Base-by-base conservation (phyloP, 2,888 invertebrate species). In the Ichneumoninae sp. region DNA sequence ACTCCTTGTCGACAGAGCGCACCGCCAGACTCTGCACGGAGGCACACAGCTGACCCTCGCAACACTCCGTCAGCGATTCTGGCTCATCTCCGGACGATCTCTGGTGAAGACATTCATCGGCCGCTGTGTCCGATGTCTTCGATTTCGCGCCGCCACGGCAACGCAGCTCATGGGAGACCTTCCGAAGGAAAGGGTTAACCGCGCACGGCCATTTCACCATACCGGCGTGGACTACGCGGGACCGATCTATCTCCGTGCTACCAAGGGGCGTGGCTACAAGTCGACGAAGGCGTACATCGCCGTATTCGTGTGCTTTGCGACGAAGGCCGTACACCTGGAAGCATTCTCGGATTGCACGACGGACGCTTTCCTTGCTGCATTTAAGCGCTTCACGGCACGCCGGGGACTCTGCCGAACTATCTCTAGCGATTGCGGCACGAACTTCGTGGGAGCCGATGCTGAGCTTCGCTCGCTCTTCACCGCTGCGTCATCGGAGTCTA, bases 351-450 rank as follows among this genome's bases (percentile, higher is more conserved):
- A 87, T 10, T 78, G 87, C 0, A 63, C 87, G 1, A 84, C 87
- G 4, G 84, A 88, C 6, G 85, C 82, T 1, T 89, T 89, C 44
- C 16, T 89, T 6, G 86, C 81, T 0, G 82, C 86, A 7, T 84
- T 87, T 3, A 73, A 82, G 33, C 86, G 87, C 16, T 89, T 88
- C 66, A 83, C 85, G 0, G 78, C 87, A 0, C 83, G 88, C 0
- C 68, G 88, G 22, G 88, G 57, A 5, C 22, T 60, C 6, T 83
- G 81, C 30, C 44, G 57, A 6, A 66, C 84, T 0, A 8, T 89
- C 0, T 75, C 68, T 10, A 86, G 83, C 50, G 89, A 90, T 36
- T 81, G 86, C 54, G 89, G 89, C 0, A 88, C 87, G 0, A 89
- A 88, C 52, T 89, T 89, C 60, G 69, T 87, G 1, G 89, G 89